Conservation (phyloP, 2,797 vertebrate species). For the Diglossa cyanea region DNA sequence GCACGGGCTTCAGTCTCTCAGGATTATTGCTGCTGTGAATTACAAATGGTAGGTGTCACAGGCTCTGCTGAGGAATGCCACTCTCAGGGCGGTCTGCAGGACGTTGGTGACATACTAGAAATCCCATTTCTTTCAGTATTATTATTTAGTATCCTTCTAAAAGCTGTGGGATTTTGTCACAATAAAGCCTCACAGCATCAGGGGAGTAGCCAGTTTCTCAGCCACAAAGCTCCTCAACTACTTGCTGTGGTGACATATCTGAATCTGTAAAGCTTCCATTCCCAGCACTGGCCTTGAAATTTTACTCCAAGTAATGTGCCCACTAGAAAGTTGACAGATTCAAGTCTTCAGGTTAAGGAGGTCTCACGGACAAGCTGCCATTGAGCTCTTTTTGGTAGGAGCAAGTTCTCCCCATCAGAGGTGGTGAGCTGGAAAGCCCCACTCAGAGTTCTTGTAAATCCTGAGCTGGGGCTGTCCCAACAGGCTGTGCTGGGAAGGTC, state of each 20-base stretch:
- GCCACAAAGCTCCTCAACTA: background rate
- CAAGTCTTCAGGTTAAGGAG: background rate
- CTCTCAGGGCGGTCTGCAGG: background rate
- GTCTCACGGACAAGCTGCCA: background rate
- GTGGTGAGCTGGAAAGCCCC: background rate
- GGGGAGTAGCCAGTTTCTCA: background rate
- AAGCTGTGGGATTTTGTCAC: background rate
- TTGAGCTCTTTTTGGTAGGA: background rate
- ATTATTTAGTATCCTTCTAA: background rate
- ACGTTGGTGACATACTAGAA: background rate
- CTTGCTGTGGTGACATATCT: background rate
- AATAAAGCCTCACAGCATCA: background rate
- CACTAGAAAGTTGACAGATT: background rate
- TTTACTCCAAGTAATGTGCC: background rate
- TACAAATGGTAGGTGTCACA: background rate
- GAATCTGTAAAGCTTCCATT: background rate
- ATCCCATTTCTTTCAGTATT: background rate
- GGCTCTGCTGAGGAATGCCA: background rate
- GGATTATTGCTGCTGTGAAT: background rate
- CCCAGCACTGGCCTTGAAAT: background rate
- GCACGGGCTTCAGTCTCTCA: background rate
- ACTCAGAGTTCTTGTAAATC: background rate
- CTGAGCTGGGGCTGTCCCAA: background rate
- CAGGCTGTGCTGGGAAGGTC: background rate
- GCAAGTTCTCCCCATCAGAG: background rate